These are phyloP conservation scores for Philereme vetulata DNA, from an alignment of 2,888 invertebrate genomes.

Conservation along the genomic window DNA sequence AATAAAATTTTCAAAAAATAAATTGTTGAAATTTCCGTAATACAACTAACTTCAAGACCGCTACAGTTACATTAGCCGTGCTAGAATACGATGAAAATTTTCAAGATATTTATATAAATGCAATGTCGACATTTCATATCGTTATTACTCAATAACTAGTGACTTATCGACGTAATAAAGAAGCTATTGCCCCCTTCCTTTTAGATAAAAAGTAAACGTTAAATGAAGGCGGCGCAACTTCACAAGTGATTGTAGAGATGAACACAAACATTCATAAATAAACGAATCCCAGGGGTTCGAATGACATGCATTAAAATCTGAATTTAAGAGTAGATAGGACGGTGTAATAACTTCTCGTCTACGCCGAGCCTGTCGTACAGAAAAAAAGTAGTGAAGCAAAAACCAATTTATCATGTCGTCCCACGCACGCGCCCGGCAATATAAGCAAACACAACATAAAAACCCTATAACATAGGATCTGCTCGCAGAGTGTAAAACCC, in stretches of 20 bases:
- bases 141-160: conserved; percentile 43
- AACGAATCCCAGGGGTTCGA: conserved; percentile 46
- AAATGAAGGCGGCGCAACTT: conserved; percentile 60
- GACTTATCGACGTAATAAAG: conserved; percentile 50
- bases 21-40: too few species aligned
- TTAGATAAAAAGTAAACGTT: conserved; percentile 60
- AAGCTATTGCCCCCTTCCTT: conserved; percentile 63
- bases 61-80: too few species aligned
- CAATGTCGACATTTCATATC: conserved; percentile 41
- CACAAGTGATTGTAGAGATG: conserved; percentile 36
- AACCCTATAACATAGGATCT: conserved; percentile 67
- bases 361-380: conserved; percentile 70
- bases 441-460: conserved; percentile 73
- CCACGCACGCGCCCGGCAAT: conserved; percentile 75
- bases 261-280: conserved; percentile 47
- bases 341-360: conserved; percentile 68
- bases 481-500: conserved; percentile 79
- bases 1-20: too few species aligned
- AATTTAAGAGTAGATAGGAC: conserved; percentile 53
- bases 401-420: conserved; percentile 78
- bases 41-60: too few species aligned
- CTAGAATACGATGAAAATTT: conserved; percentile 34
- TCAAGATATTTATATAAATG: conserved; percentile 34
- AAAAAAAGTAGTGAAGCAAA: conserved; percentile 70
- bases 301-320: conserved; percentile 56